Conservation (phyloP, 1,140 invertebrate species). For the Bombus picipes region DNA sequence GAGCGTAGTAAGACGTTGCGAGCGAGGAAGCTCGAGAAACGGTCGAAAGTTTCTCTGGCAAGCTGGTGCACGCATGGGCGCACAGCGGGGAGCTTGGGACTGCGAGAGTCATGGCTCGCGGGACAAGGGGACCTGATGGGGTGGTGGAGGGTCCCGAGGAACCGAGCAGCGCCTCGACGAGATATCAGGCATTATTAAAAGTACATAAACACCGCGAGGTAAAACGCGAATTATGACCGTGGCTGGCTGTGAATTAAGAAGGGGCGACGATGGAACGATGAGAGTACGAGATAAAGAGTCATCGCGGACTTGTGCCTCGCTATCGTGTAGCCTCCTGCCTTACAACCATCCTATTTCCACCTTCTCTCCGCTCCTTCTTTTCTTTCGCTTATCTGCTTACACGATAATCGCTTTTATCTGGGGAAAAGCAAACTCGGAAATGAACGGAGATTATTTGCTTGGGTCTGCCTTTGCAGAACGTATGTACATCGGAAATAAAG, state of each 20-base stretch:
- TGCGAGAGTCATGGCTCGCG: conserved; percentile 62
- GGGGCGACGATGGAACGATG: conserved; percentile 76
- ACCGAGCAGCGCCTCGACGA: conserved; percentile 72
- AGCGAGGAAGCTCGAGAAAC: not conserved
- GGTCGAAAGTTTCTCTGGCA: conserved; percentile 69
- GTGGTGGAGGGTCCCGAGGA: conserved; percentile 63
- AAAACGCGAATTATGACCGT: conserved; percentile 79
- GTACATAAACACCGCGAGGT: conserved; percentile 81
- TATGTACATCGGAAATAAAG: not conserved
- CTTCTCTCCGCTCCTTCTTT: not conserved
- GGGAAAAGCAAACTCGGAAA: not conserved
- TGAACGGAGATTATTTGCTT: not conserved
- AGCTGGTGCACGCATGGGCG: conserved; percentile 77
- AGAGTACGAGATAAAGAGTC: conserved; percentile 71
- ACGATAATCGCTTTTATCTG: conserved; percentile 5
- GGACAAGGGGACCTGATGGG: not conserved
- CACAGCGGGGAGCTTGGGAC: conserved; percentile 75
- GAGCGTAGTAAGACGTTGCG: not conserved
- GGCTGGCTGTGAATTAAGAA: conserved; percentile 80
- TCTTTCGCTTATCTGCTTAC: not conserved
- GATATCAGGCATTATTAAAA: conserved; percentile 83
- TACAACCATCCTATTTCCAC: not conserved
- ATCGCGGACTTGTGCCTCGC: conserved; percentile 30
- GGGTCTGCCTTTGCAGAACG: not conserved
- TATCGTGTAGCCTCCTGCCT: not conserved